Base-by-base conservation (phyloP, 2,113 vertebrate genomes). In the Bambusicola thoracicus region DNA sequence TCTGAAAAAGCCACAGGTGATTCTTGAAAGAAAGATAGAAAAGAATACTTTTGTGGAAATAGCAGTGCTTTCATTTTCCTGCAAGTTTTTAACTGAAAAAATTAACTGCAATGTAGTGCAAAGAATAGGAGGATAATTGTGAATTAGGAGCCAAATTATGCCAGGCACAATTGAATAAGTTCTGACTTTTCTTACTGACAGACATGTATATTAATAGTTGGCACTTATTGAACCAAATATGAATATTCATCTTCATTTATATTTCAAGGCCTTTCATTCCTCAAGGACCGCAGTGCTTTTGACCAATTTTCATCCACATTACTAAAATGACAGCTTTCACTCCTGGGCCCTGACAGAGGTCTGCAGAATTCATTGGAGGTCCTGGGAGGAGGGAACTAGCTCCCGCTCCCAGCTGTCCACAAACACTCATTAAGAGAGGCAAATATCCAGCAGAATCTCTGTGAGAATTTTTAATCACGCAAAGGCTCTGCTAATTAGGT, bases 231-330 rank as follows among this genome's bases (percentile, higher is more conserved):
- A 98, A 98, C 98, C 97, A 98, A 99, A 99, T 99, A 99, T 99
- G 99, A 99, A 99, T 99, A 99, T 99, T 99, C 99, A 99, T 99
- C 98, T 98, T 99, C 99, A 99, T 99, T 99, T 99, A 99, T 99
- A 99, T 99, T 99, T 99, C 98, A 99, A 99, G 98, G 98, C 98
- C 98, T 98, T 98, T 98, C 98, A 98, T 97, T 99, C 98, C 98
- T 98, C 96, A 97, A 98, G 98, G 99, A 98, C 97, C 97, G 95
- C 97, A 80, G 97, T 97, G 98, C 97, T 98, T 99, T 98, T 98
- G 98, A 98, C 98, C 99, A 98, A 98, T 99, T 99, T 99, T 98
- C 98, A 98, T 98, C 98, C 98, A 98, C 98, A 98, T 99, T 98
- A 99, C 98, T 91, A 98, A 98, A 98, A 98, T 99, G 99, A 99